A percentile compares a stretch with the other conserved stretches of the same genome.
These are phyloP conservation scores for Ips nitidus DNA, from an alignment of 1,140 invertebrate genomes.

Conservation along the genomic window DNA sequence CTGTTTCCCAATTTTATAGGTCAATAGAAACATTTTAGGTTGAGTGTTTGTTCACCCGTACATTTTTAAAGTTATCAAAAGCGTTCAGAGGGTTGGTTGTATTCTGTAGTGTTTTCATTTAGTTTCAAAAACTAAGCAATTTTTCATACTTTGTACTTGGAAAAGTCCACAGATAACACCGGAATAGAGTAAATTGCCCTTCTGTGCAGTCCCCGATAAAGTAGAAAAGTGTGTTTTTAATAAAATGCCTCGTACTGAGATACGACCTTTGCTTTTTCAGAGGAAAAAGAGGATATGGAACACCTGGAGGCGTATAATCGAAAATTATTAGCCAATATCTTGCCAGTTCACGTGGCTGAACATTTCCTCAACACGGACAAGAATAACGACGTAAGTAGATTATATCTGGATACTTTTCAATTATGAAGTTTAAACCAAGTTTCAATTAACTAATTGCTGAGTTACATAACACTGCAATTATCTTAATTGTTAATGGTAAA, in stretches of 20 bases:
- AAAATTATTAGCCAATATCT: slow-evolving; percentile 90
- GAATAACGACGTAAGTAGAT: slow-evolving; percentile 72
- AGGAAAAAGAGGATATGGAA: slow-evolving; percentile 94
- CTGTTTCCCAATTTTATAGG: neutral
- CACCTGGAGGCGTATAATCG: slow-evolving; percentile 91
- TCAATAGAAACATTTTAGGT: neutral
- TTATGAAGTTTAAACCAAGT: no score
- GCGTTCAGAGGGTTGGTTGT: no score
- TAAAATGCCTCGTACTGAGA: neutral
- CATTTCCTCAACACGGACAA: slow-evolving; percentile 86
- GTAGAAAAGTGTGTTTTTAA: no score
- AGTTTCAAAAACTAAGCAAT: no score
- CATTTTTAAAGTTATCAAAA: no score
- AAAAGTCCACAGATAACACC: neutral
- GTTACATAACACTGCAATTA: slow-evolving; percentile 2
- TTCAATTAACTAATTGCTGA: no score
- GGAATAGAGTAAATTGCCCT: neutral
- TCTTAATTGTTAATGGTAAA: no score
- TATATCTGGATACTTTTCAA: neutral
- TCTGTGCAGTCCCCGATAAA: neutral
- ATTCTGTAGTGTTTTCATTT: no score
- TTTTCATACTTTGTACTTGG: no score
- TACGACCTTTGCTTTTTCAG: slow-evolving; percentile 53
- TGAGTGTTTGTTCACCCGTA: no score
- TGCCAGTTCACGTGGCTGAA: slow-evolving; percentile 91